Conservation (phyloP, 1,140 invertebrate genomes). For the Vanessa tameamea region DNA sequence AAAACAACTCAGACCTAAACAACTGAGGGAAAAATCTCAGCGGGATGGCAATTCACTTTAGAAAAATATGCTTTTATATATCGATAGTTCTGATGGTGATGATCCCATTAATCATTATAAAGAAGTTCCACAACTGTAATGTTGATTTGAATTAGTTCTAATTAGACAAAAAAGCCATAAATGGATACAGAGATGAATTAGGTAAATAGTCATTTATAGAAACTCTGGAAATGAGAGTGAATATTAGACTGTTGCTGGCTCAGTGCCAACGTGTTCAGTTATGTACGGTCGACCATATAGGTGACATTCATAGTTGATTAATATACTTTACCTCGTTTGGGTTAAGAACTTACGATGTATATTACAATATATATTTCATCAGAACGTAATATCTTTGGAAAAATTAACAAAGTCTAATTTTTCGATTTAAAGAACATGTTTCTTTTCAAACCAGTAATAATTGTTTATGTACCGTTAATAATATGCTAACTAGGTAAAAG, state of each 20-base stretch:
- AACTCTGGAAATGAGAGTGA: conserved; percentile 43
- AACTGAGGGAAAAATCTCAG: no score
- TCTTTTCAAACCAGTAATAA: conserved; percentile 7
- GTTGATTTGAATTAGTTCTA: neutral
- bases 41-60: no score
- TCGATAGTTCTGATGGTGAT: no score
- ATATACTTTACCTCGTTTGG: neutral
- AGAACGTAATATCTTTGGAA: neutral
- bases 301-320: neutral
- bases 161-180: conserved; percentile 5
- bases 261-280: conserved; percentile 52
- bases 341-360: conserved; percentile 4
- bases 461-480: neutral
- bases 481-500: neutral
- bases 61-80: no score
- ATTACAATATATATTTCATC: neutral
- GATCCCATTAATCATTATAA: no score
- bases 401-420: conserved; percentile 2
- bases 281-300: conserved; percentile 11
- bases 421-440: neutral
- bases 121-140: no score
- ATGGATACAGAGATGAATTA: conserved; percentile 24
- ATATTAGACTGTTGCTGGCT: conserved; percentile 52
- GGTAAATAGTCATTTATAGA: conserved; percentile 35
- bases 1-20: no score